Base-by-base conservation (phyloP, 2,113 vertebrate species). In the Salvelinus sp. region DNA sequence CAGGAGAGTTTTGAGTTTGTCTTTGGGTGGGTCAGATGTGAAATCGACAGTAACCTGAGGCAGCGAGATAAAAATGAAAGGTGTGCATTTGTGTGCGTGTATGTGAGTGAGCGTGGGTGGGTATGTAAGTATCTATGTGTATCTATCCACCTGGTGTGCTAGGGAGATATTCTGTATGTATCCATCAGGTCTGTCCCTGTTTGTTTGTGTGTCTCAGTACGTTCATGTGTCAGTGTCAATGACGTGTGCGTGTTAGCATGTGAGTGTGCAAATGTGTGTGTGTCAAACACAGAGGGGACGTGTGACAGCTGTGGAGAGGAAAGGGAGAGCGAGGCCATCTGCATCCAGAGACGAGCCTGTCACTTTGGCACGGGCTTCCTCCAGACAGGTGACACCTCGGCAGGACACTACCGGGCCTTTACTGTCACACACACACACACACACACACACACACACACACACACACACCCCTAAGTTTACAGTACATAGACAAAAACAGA, bases 301-400 rank as follows among this genome's bases (percentile, higher is more conserved):
- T 80, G 91, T 93, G 93, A 95, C 93, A 88, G 94, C 95, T 93
- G 92, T 85, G 25, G 88, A 91, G 92, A 94, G n/a, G 93, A 91
- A 92, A 94, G 7, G 93, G 91, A 89, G 91, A 89, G 88, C 91
- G 9, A 92, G 94, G 94, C 94, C 86, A 94, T 94, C 92, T 92
- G 95, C 83, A 91, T 95, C 93, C 94, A 94, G 95, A 96, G 93
- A 94, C 88, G 83, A 89, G 94, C 92, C 94, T 96, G 95, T 97
- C 96, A 96, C 95, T 95, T 95, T 93, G 93, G 93, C 93, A 92
- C 91, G 83, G 81, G 72, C 89, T 92, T 95, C 93, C 94, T 93
- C 92, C 88, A 94, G 96, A 97, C 96, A 97, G 96, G 95, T 97
- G 96, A 96, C 92, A 94, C 94, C 94, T 91, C 93, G 93, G 94